Percentiles rank a stretch among this genome's conserved stretches.
These are phyloP conservation scores for Folsomia candida DNA, from an alignment of 2,888 invertebrate species.

Conservation along the genomic window DNA sequence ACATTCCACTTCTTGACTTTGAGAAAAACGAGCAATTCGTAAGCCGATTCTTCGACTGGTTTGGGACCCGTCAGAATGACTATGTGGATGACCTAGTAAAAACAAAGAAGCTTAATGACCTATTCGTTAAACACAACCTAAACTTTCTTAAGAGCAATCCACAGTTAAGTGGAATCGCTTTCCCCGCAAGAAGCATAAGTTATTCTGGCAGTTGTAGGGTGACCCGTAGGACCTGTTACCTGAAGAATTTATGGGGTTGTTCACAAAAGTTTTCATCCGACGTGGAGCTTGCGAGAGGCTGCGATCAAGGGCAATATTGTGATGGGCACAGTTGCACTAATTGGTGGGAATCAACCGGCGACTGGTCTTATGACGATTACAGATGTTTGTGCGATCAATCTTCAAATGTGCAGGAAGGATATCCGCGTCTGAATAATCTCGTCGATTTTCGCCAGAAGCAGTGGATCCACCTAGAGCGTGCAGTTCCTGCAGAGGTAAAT, in stretches of 20 bases:
- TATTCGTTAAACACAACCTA: conserved; percentile 11
- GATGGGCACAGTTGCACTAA: background rate
- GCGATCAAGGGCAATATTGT: background rate
- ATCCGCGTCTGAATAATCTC: background rate
- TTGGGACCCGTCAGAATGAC: conserved; percentile 12
- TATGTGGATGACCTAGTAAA: conserved; percentile 24
- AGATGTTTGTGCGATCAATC: background rate
- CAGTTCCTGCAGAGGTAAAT: background rate
- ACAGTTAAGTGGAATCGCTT: conserved; percentile 14
- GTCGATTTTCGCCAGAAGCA: background rate
- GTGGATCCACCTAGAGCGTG: background rate
- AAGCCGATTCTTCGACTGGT: conserved; percentile 4
- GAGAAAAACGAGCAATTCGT: conserved; percentile 14
- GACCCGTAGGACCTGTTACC: background rate
- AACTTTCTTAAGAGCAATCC: conserved; percentile 18
- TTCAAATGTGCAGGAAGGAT: background rate
- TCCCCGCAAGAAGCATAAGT: conserved; percentile 18
- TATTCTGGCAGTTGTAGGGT: conserved; percentile 12
- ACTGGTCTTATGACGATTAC: background rate
- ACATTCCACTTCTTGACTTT: conserved; percentile 19
- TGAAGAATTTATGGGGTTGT: background rate
- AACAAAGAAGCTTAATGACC: conserved; percentile 21
- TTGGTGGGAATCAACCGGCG: background rate
- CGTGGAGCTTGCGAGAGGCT: background rate
- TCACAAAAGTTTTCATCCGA: background rate